These are phyloP conservation scores for Vandiemenella viatica DNA, from an alignment of 2,888 invertebrate genomes.

Conservation along the genomic window DNA sequence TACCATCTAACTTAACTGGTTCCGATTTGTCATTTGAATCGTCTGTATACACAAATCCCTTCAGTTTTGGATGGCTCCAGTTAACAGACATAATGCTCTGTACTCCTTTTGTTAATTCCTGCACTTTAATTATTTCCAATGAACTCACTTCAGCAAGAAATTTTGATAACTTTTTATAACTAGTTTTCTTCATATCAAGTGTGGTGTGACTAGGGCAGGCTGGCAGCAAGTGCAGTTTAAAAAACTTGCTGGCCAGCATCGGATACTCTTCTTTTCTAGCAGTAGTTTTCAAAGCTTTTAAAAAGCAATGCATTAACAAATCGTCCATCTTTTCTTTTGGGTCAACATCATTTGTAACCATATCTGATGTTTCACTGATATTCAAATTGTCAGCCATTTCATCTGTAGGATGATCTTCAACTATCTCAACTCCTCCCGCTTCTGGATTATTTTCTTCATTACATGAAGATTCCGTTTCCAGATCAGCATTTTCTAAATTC, in stretches of 20 bases:
- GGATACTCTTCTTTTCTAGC: slow-evolving; percentile 58
- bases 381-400: slow-evolving; percentile 14
- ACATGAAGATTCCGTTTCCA: no score
- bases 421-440: slow-evolving; percentile 10
- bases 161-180: slow-evolving; percentile 73
- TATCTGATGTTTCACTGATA: background rate
- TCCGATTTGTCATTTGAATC: no score
- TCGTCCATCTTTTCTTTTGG: slow-evolving; percentile 49
- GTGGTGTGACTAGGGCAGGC: slow-evolving; percentile 51
- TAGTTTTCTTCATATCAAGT: slow-evolving; percentile 77
- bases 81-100: slow-evolving; percentile 56
- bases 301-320: slow-evolving; percentile 56
- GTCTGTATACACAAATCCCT: slow-evolving; percentile 29
- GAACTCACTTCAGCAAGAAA: slow-evolving; percentile 66
- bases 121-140: slow-evolving; percentile 25
- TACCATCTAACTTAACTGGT: no score
- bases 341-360: background rate
- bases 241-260: slow-evolving; percentile 66
- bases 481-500: no score
- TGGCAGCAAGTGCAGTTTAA: slow-evolving; percentile 49
- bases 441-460: no score
- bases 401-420: slow-evolving; percentile 8
- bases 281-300: slow-evolving; percentile 60
- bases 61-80: slow-evolving; percentile 37
- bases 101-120: slow-evolving; percentile 54